phyloP scores from a whole-genome alignment of 2,113 vertebrate genomes.

The Epinephelus moara region DNA sequence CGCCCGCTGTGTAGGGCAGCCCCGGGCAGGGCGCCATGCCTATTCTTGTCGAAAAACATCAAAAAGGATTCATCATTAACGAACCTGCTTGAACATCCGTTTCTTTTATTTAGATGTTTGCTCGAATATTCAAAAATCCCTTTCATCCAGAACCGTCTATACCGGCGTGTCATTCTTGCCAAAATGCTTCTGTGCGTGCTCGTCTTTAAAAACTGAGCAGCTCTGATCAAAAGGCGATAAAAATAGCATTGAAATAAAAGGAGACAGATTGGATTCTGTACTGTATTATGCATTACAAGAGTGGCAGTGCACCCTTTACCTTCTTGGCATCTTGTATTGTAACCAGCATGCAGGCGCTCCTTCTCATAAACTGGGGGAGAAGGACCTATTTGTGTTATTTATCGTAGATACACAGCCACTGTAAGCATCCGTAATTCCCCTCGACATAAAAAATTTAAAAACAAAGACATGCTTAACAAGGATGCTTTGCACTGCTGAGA shows the following conservation, averaged over 20 bases:
- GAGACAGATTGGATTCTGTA: slow-evolving; percentile 45
- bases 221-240: slow-evolving; percentile 66
- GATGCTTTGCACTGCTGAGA: slow-evolving; percentile 5
- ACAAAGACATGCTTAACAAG: slow-evolving; percentile 34
- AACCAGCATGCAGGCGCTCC: slow-evolving; percentile 15
- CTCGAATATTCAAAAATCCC: slow-evolving; percentile 57
- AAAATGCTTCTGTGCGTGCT: slow-evolving; percentile 31
- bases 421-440: slow-evolving; percentile 23
- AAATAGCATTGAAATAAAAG: slow-evolving; percentile 69
- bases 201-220: slow-evolving; percentile 50
- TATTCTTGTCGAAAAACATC: slow-evolving; percentile 53
- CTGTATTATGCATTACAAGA: slow-evolving; percentile 59
- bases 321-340: slow-evolving; percentile 20
- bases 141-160: slow-evolving; percentile 61
- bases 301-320: slow-evolving; percentile 34
- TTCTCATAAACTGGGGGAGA: neutral
- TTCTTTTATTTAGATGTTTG: slow-evolving; percentile 57
- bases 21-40: neutral
- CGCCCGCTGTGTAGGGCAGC: slow-evolving; percentile 22
- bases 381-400: slow-evolving; percentile 13
- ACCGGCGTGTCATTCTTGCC: slow-evolving; percentile 46
- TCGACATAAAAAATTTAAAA: slow-evolving; percentile 21
- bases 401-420: slow-evolving; percentile 10
- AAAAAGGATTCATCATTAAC: slow-evolving; percentile 60
- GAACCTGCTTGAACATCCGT: slow-evolving; percentile 42